phyloP scores from a whole-genome alignment of 2,113 vertebrate genomes.

The Corythornis madagascariensis region DNA sequence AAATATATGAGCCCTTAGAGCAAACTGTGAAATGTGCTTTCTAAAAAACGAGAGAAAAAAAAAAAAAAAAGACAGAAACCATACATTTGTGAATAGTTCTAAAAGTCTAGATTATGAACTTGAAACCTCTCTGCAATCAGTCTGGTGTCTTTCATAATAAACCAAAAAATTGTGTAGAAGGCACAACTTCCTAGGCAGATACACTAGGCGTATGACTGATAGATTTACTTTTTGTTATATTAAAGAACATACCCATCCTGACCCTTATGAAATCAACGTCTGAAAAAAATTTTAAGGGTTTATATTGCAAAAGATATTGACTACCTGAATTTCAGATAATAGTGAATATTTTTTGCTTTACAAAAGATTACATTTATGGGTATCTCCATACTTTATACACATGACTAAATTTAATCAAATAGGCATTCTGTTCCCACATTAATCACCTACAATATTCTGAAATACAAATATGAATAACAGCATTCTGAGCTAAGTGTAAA shows the following conservation, averaged over 20 bases:
- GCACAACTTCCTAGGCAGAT: neutral
- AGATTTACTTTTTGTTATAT: neutral
- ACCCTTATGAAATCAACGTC: neutral
- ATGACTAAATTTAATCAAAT: neutral
- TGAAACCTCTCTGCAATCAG: conserved; percentile 13
- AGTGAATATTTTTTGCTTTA: neutral
- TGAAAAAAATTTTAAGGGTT: neutral
- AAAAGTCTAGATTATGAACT: conserved; percentile 15
- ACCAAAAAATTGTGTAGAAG: neutral
- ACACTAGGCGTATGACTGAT: neutral
- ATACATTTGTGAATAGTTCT: conserved; percentile 39
- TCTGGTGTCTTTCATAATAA: neutral
- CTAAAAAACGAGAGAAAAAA: conserved; percentile 55
- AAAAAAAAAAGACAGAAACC: conserved; percentile 2
- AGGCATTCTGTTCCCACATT: neutral
- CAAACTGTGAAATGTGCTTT: conserved; percentile 55
- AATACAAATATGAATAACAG: neutral
- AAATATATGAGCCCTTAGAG: conserved; percentile 48
- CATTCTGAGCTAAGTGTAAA: conserved; percentile 29
- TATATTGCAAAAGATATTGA: neutral
- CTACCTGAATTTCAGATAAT: neutral
- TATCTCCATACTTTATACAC: neutral
- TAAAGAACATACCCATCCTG: neutral
- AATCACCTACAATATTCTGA: neutral
- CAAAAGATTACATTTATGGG: neutral